Evolutionary conservation across 2,113 vertebrate species (phyloP).

Genomic region (Pholis gunnellus): DNA sequence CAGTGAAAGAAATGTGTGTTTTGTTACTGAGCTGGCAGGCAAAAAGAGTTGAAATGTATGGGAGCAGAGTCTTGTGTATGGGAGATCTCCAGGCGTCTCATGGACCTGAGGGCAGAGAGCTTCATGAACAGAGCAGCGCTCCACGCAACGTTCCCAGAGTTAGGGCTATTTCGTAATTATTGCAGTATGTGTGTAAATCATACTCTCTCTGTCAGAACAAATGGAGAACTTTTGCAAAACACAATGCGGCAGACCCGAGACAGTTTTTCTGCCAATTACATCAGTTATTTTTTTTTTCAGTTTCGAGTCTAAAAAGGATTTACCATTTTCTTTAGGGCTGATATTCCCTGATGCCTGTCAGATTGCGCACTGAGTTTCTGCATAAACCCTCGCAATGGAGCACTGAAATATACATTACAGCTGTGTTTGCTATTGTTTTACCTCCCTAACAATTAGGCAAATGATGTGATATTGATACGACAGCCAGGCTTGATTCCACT

Average conservation of each 20-base stretch:
- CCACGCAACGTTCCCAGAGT: slow-evolving; percentile 38
- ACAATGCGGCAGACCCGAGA: slow-evolving; percentile 54
- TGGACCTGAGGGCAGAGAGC: slow-evolving; percentile 56
- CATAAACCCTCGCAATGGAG: slow-evolving; percentile 33
- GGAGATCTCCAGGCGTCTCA: slow-evolving; percentile 40
- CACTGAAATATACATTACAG: slow-evolving; percentile 68
- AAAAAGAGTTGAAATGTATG: slow-evolving; percentile 12
- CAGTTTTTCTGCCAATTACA: slow-evolving; percentile 77
- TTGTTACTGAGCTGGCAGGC: slow-evolving; percentile 30
- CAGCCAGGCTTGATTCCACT: slow-evolving; percentile 2
- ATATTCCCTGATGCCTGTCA: slow-evolving; percentile 68
- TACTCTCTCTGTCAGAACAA: slow-evolving; percentile 44
- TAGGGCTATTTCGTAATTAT: slow-evolving; percentile 58
- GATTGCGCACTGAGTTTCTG: slow-evolving; percentile 43
- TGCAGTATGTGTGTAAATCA: slow-evolving; percentile 62
- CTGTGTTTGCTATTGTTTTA: slow-evolving; percentile 65
- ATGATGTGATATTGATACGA: slow-evolving; percentile 53
- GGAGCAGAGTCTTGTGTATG: slow-evolving; percentile 20
- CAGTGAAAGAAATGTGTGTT: slow-evolving; percentile 1
- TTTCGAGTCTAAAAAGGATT: slow-evolving; percentile 57
- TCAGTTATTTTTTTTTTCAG: slow-evolving; percentile 60
- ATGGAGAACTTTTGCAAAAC: slow-evolving; percentile 56
- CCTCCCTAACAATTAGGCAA: slow-evolving; percentile 53
- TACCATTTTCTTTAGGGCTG: slow-evolving; percentile 43
- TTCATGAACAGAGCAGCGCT: slow-evolving; percentile 12